A percentile compares a stretch with the other conserved stretches of the same genome.
phyloP scores from a whole-genome alignment of 2,113 vertebrate species.

The Mixornis gularis region DNA sequence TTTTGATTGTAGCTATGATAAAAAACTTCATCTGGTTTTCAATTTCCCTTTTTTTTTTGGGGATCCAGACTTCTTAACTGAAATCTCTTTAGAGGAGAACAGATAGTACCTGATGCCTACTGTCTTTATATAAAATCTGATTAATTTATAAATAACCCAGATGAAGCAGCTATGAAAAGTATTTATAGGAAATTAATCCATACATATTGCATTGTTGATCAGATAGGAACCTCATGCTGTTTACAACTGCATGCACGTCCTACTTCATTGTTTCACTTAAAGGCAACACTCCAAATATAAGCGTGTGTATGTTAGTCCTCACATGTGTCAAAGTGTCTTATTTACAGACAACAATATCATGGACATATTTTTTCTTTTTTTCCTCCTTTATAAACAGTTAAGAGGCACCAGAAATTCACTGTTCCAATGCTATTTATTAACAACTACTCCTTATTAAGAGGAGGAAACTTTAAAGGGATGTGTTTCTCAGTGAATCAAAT shows the following conservation, averaged over 20 bases:
- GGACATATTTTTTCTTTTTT: not conserved
- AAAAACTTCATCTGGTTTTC: not conserved
- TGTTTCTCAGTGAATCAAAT: not conserved
- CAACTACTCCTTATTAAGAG: not conserved
- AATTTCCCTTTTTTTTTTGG: not conserved
- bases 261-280: not conserved
- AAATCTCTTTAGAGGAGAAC: not conserved
- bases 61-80: not conserved
- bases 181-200: not conserved
- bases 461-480: not conserved
- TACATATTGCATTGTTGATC: not conserved
- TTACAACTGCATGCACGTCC: not conserved
- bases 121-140: not conserved
- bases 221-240: not conserved
- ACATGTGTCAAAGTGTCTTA: not conserved
- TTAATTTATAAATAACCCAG: not conserved
- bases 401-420: not conserved
- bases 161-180: not conserved
- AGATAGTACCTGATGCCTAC: not conserved
- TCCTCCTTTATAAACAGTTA: not conserved
- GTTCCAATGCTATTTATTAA: not conserved
- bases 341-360: not conserved
- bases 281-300: not conserved
- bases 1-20: not conserved
- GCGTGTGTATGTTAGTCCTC: not conserved